Conservation (phyloP, 2,113 vertebrate species). For the Rhea pennata region DNA sequence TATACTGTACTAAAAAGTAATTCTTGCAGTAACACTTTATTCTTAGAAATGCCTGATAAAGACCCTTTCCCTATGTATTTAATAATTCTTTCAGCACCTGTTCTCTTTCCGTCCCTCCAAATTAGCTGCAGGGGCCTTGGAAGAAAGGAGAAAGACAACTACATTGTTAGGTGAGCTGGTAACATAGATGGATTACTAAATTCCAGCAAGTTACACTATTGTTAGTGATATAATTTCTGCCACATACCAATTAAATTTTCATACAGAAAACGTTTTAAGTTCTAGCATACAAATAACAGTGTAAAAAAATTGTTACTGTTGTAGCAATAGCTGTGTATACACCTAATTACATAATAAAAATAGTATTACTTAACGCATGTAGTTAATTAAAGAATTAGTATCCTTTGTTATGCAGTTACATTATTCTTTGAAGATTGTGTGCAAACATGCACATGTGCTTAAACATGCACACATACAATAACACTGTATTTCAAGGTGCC, state of each 20-base stretch:
- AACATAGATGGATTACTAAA: neutral
- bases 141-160: neutral
- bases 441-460: neutral
- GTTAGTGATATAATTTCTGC: neutral
- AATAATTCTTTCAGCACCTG: neutral
- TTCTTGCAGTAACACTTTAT: neutral
- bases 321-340: neutral
- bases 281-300: neutral
- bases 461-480: rapidly evolving
- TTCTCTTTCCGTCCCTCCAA: neutral
- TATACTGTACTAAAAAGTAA: neutral
- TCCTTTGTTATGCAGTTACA: neutral
- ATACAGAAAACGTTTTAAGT: neutral
- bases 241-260: neutral
- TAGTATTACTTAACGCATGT: neutral
- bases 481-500: neutral
- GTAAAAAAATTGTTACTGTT: neutral
- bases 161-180: neutral
- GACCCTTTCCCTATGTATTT: neutral
- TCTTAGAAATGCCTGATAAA: neutral
- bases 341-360: neutral
- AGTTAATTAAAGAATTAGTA: neutral
- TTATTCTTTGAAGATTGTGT: neutral
- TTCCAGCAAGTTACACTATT: neutral
- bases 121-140: neutral